Evolutionary conservation across 2,888 invertebrate genomes (phyloP).

Genomic region (Minunthozetes semirufus): DNA sequence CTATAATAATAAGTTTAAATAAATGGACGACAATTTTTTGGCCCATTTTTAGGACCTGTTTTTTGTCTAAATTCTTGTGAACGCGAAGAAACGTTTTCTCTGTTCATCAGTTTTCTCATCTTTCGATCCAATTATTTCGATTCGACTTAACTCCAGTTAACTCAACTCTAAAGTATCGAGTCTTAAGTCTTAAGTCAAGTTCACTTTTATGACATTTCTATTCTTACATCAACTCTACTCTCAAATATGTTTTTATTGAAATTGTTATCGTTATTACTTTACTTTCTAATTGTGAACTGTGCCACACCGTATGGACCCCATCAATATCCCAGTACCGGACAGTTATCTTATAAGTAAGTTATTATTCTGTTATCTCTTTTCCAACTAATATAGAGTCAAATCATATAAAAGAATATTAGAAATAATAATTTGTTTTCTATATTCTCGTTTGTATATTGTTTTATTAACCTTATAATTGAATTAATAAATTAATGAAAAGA

Average conservation of each 20-base stretch:
- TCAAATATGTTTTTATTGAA: background rate
- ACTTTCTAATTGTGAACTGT: background rate
- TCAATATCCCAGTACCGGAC: slow-evolving; percentile 34
- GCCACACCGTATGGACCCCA: slow-evolving; percentile 30
- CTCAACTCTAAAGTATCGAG: no score
- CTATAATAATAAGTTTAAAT: slow-evolving; percentile 24
- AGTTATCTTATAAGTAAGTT: slow-evolving; percentile 32
- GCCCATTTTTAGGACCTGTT: slow-evolving; percentile 29
- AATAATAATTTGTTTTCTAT: no score
- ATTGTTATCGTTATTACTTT: background rate
- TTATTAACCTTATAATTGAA: background rate
- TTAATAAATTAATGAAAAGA: background rate
- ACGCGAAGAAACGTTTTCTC: background rate
- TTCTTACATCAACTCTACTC: background rate
- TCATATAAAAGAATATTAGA: no score
- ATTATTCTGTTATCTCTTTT: background rate
- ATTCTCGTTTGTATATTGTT: no score
- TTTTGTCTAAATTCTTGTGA: background rate
- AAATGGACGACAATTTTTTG: slow-evolving; percentile 27
- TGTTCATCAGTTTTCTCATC: slow-evolving; percentile 16
- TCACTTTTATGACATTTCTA: slow-evolving; percentile 15
- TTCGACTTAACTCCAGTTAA: background rate
- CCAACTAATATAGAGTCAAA: no score
- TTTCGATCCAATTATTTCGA: background rate
- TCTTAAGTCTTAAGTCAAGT: slow-evolving; percentile 22